These are phyloP conservation scores for Cuniculus paca DNA, from an alignment of 2,797 vertebrate species.

Conservation along the genomic window DNA sequence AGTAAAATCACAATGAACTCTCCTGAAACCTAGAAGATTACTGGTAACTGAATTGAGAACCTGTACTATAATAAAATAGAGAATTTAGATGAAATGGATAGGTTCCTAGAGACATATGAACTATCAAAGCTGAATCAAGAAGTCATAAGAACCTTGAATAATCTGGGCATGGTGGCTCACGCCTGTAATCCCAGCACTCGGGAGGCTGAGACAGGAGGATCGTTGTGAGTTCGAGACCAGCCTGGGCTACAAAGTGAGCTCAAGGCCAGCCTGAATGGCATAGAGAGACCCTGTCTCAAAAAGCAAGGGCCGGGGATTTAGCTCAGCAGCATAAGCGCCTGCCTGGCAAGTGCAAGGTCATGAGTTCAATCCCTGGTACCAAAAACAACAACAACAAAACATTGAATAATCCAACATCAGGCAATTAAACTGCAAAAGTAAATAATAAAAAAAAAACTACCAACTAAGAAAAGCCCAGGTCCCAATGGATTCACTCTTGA, in stretches of 20 bases:
- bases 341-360: too few relatives aligned
- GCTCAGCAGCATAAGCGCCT: too few relatives aligned
- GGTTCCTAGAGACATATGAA: neutral
- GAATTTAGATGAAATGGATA: neutral
- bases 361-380: too few relatives aligned
- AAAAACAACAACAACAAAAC: too few relatives aligned
- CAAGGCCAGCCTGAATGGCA: too few relatives aligned
- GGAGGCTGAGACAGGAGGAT: too few relatives aligned
- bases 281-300: too few relatives aligned
- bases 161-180: too few relatives aligned
- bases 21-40: neutral
- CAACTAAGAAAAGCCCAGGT: neutral
- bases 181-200: too few relatives aligned
- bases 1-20: neutral
- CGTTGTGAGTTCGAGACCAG: too few relatives aligned
- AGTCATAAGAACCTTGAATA: neutral
- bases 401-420: neutral
- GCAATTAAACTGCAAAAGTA: neutral
- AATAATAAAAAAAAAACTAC: neutral
- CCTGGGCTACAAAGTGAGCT: too few relatives aligned
- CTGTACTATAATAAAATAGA: neutral
- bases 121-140: neutral
- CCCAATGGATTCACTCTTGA: neutral
- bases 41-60: neutral
- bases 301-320: too few relatives aligned